These are phyloP conservation scores for Rhagonycha lutea DNA, from an alignment of 2,888 invertebrate species.

Conservation along the genomic window DNA sequence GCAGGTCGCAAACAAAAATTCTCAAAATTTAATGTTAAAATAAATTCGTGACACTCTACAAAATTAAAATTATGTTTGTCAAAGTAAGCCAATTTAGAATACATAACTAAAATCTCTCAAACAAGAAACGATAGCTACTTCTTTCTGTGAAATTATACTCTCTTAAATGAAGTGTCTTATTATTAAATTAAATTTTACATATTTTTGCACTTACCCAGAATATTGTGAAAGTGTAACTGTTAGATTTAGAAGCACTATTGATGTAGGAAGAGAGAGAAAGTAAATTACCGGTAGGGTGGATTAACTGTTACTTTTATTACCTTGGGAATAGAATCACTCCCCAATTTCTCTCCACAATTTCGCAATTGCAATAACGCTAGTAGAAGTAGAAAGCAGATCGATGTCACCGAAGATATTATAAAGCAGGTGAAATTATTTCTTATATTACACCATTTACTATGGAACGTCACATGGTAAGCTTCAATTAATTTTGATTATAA, in stretches of 20 bases:
- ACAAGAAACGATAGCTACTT: background rate
- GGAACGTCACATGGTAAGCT: background rate
- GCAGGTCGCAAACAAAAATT: background rate
- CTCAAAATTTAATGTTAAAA: background rate
- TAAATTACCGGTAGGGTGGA: constrained; percentile 30
- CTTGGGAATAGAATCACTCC: constrained; percentile 26
- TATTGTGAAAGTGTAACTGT: constrained; percentile 24
- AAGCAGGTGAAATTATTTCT: constrained; percentile 14
- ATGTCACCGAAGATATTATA: background rate
- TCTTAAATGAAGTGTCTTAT: background rate
- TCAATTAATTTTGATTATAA: constrained; percentile 3
- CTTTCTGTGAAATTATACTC: background rate
- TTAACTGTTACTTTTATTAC: constrained; percentile 32
- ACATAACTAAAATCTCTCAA: background rate
- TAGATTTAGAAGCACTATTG: constrained; percentile 15
- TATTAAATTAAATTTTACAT: background rate
- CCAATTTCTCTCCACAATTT: constrained; percentile 24
- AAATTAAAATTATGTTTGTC: background rate
- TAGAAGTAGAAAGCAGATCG: background rate
- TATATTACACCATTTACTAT: background rate
- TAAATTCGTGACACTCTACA: background rate
- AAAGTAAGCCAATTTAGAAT: background rate
- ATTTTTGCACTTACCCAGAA: background rate
- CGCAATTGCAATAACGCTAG: constrained; percentile 1
- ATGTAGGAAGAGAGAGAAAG: constrained; percentile 23